Conservation (phyloP, 1,140 invertebrate species). For the Diachasmimorpha longicaudata region DNA sequence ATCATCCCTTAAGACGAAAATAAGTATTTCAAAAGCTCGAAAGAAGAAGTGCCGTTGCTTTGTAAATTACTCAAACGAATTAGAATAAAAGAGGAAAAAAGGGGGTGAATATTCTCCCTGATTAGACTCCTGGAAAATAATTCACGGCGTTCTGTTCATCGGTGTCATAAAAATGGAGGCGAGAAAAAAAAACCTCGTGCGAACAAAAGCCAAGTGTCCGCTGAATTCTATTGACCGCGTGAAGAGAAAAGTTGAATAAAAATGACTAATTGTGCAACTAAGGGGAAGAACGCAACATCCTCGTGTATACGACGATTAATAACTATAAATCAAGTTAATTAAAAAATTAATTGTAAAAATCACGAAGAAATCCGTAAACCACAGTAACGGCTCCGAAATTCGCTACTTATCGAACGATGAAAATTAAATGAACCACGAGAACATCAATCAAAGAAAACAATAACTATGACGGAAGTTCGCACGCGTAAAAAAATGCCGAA, state of each 20-base stretch:
- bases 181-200: neutral
- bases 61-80: constrained; percentile 12
- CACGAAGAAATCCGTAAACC: neutral
- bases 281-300: neutral
- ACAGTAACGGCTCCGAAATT: neutral
- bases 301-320: constrained; percentile 10
- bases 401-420: neutral
- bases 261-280: neutral
- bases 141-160: too few species aligned
- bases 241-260: neutral
- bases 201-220: too few species aligned
- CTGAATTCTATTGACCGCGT: too few species aligned
- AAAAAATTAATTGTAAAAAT: neutral
- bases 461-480: neutral
- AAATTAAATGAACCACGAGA: constrained; percentile 9
- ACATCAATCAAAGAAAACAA: constrained; percentile 11
- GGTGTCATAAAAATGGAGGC: too few species aligned
- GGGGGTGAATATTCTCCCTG: neutral
- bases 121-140: neutral
- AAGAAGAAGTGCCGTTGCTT: constrained; percentile 10
- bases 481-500: neutral
- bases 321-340: neutral
- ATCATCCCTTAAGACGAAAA: neutral
- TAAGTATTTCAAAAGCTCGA: neutral
- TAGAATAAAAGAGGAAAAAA: constrained; percentile 15